phyloP scores from a whole-genome alignment of 2,888 invertebrate species.

The Meteorus cinctellus region DNA sequence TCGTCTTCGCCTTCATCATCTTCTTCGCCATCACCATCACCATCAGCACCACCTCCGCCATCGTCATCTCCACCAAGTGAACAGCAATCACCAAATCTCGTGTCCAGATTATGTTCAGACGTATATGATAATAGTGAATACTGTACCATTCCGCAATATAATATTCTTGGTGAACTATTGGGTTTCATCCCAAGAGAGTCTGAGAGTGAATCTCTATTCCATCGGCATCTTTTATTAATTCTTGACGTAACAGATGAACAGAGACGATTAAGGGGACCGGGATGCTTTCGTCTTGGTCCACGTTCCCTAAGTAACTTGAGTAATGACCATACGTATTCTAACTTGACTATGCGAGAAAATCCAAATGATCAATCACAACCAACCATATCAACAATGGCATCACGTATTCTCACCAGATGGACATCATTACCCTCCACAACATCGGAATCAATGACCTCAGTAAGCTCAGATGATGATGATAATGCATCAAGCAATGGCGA shows the following conservation, averaged over 20 bases:
- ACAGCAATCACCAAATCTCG: conserved; percentile 4
- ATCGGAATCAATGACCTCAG: background rate
- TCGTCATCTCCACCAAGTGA: background rate
- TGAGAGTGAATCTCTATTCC: conserved; percentile 49
- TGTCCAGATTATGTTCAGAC: conserved; percentile 6
- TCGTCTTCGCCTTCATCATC: background rate
- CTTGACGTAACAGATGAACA: conserved; percentile 5
- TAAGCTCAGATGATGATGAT: background rate
- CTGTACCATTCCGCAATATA: conserved; percentile 11
- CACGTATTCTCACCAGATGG: conserved; percentile 46
- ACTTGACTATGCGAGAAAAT: conserved; percentile 44
- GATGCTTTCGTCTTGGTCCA: background rate
- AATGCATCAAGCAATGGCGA: background rate
- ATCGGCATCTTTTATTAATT: conserved; percentile 13
- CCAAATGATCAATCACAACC: conserved; percentile 50
- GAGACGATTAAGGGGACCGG: conserved; percentile 3
- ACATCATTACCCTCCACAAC: background rate
- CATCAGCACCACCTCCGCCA: background rate
- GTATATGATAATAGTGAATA: conserved; percentile 3
- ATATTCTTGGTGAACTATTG: conserved; percentile 43
- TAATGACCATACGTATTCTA: conserved; percentile 63
- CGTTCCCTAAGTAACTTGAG: conserved; percentile 38
- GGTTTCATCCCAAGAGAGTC: conserved; percentile 55
- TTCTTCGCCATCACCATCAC: background rate
- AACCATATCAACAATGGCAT: conserved; percentile 55